These are phyloP conservation scores for Microtus richardsoni DNA, from an alignment of 2,113 vertebrate species.

Conservation along the genomic window DNA sequence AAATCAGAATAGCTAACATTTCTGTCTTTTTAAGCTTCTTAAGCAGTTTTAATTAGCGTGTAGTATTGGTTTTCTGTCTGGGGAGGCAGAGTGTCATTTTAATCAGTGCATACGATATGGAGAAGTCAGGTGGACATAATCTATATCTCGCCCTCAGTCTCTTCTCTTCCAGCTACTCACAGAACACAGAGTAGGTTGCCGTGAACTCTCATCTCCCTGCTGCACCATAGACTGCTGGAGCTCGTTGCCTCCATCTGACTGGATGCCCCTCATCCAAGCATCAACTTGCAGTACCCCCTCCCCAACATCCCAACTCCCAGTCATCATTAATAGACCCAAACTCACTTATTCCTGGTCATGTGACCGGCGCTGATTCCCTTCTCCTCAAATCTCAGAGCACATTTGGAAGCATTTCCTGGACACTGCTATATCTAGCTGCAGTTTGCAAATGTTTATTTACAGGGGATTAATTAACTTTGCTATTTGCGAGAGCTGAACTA, in stretches of 20 bases:
- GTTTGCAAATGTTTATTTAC: conserved; percentile 70
- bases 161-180: not conserved
- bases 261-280: too few species aligned
- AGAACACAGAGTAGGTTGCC: not conserved
- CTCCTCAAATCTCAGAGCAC: conserved; percentile 29
- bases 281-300: too few species aligned
- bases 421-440: conserved; percentile 54
- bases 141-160: too few species aligned
- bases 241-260: not conserved
- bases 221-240: fast-evolving
- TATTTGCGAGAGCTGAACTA: conserved; percentile 68
- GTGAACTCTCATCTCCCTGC: too few species aligned
- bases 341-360: conserved; percentile 57
- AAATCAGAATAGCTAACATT: not conserved
- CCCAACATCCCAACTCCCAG: not conserved
- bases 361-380: conserved; percentile 41
- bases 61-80: not conserved
- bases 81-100: too few species aligned
- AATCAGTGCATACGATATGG: fast-evolving
- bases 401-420: conserved; percentile 75
- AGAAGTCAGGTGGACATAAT: not conserved
- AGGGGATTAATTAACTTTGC: conserved; percentile 71
- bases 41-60: not conserved
- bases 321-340: not conserved
- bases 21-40: not conserved